Percentiles rank a stretch among this genome's conserved stretches.
Conservation (phyloP, 2,797 vertebrate genomes). For the Knipowitschia caucasica region DNA sequence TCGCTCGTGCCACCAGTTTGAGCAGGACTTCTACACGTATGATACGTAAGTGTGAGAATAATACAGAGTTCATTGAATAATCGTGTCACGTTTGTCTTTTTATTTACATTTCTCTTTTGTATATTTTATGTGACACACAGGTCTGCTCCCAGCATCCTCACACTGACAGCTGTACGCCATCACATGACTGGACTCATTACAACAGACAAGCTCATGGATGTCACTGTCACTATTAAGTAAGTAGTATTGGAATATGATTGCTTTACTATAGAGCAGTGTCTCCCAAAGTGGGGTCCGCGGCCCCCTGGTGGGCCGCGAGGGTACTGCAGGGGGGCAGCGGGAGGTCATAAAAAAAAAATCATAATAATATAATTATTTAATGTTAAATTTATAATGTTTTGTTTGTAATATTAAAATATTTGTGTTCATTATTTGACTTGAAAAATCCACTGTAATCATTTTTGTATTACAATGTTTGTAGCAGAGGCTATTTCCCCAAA, state of each 20-base stretch:
- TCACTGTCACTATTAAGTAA: conserved; percentile 97
- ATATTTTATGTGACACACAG: conserved; percentile 63
- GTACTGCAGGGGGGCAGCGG: too few relatives aligned
- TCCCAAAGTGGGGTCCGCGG: too few relatives aligned
- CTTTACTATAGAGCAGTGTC: not conserved
- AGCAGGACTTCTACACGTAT: conserved; percentile 94
- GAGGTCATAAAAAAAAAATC: too few relatives aligned
- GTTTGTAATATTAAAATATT: too few relatives aligned
- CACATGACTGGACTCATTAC: conserved; percentile 92
- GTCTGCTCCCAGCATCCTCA: conserved; percentile 92
- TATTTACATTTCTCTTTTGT: not conserved
- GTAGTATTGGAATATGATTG: not conserved
- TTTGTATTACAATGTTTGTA: too few relatives aligned
- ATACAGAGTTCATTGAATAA: not conserved
- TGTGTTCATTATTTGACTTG: too few relatives aligned
- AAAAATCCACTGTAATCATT: too few relatives aligned
- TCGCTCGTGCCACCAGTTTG: conserved; percentile 96
- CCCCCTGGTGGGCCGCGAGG: too few relatives aligned
- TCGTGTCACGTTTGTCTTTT: not conserved
- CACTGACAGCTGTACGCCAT: conserved; percentile 92
- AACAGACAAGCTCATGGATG: conserved; percentile 92
- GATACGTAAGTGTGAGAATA: conserved; percentile 86
- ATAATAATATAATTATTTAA: too few relatives aligned
- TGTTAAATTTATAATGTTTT: too few relatives aligned
- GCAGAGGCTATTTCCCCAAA: too few relatives aligned